A percentile compares a stretch with the other conserved stretches of the same genome.
These are phyloP conservation scores for Danionella dracula DNA, from an alignment of 2,797 vertebrate species.

Conservation along the genomic window DNA sequence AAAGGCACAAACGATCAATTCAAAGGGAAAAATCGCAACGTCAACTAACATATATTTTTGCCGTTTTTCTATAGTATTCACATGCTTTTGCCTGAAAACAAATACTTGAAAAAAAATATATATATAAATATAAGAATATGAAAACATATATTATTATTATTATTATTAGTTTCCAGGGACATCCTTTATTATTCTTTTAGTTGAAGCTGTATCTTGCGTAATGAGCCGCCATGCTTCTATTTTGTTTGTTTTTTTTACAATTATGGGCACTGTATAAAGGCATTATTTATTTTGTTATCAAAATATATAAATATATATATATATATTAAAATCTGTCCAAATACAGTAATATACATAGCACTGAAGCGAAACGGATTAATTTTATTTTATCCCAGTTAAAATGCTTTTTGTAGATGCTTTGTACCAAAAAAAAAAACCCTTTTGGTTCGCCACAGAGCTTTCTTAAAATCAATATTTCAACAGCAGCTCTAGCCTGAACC, in stretches of 20 bases:
- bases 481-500: conserved; percentile 66
- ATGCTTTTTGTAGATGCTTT: conserved; percentile 89
- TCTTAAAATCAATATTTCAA: conserved; percentile 73
- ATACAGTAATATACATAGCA: conserved; percentile 77
- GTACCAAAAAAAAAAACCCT: conserved; percentile 82
- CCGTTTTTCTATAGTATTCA: conserved; percentile 92
- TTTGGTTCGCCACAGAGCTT: conserved; percentile 60
- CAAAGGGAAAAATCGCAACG: conserved; percentile 82
- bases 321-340: conserved; percentile 75
- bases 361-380: conserved; percentile 78
- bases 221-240: conserved; percentile 80
- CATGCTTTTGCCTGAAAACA: conserved; percentile 86
- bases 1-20: conserved; percentile 66
- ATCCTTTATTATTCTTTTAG: conserved; percentile 84
- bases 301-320: conserved; percentile 45
- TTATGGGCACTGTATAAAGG: conserved; percentile 90
- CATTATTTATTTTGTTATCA: conserved; percentile 95
- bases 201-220: conserved; percentile 85
- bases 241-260: conserved; percentile 83
- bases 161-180: conserved; percentile 80
- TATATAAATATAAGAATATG: conserved; percentile 38
- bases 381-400: conserved; percentile 82
- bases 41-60: conserved; percentile 79
- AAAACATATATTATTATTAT: conserved; percentile 49
- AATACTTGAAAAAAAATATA: conserved; percentile 82